Conservation (phyloP, 2,888 invertebrate genomes). For the Conchocele bisecta region DNA sequence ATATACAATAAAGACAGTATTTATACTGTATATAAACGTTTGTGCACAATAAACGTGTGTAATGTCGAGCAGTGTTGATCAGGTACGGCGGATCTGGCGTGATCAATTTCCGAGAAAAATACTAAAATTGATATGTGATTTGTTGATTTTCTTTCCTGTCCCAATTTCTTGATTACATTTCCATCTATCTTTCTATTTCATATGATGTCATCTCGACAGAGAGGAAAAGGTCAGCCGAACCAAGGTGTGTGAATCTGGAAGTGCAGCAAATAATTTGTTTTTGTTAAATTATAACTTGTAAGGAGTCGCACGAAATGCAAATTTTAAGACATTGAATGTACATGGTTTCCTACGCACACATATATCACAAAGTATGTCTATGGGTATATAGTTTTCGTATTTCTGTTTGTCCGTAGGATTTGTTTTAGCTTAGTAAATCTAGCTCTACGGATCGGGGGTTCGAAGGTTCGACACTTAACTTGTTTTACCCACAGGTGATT, state of each 20-base stretch:
- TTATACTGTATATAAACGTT: slow-evolving; percentile 49
- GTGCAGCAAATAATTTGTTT: too few species aligned
- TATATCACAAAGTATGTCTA: too few species aligned
- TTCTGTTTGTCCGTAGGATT: too few species aligned
- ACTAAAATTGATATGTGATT: background rate
- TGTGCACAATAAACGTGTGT: slow-evolving; percentile 66
- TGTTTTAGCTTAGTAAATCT: too few species aligned
- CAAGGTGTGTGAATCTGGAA: slow-evolving; percentile 78
- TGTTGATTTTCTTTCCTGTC: background rate
- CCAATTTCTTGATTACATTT: background rate
- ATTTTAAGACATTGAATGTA: too few species aligned
- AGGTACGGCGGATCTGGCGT: slow-evolving; percentile 68
- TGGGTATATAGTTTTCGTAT: too few species aligned
- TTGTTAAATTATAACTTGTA: too few species aligned
- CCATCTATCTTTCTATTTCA: slow-evolving; percentile 66
- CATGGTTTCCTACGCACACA: too few species aligned
- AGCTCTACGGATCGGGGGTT: too few species aligned
- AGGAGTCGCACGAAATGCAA: too few species aligned
- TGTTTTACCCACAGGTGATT: too few species aligned
- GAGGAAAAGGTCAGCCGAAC: slow-evolving; percentile 80
- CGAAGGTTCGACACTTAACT: too few species aligned
- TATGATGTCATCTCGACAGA: slow-evolving; percentile 65
- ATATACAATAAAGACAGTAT: slow-evolving; percentile 51
- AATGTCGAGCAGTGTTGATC: slow-evolving; percentile 81
- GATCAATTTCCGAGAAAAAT: background rate